These are phyloP conservation scores for Dipus sagitta DNA, from an alignment of 2,797 vertebrate genomes.

Conservation along the genomic window DNA sequence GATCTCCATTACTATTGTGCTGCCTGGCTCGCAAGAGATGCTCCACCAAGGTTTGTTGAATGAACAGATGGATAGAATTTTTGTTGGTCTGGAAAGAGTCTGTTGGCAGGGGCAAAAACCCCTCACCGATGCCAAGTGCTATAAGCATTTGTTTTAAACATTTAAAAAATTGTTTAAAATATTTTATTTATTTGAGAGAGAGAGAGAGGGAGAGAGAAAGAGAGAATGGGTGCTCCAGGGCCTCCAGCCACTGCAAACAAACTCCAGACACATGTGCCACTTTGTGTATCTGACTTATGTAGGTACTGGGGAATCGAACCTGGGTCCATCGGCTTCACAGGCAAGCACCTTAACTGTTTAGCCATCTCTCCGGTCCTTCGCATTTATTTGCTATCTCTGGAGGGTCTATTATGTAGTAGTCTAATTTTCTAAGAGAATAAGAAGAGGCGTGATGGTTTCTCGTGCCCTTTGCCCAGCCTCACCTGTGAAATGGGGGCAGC, in stretches of 20 bases:
- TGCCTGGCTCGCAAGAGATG: background rate
- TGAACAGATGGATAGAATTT: background rate
- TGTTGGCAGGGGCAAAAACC: background rate
- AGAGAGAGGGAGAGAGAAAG: too few relatives aligned
- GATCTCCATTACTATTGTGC: background rate
- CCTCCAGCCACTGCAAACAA: too few relatives aligned
- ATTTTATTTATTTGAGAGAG: too few relatives aligned
- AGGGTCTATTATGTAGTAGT: slow-evolving; percentile 7
- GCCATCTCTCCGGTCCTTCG: too few relatives aligned
- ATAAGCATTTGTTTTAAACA: background rate
- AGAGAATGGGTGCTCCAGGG: too few relatives aligned
- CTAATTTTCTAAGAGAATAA: slow-evolving; percentile 11
- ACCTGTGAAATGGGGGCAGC: slow-evolving; percentile 20
- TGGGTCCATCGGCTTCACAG: too few relatives aligned
- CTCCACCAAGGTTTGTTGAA: background rate
- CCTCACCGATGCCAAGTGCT: background rate
- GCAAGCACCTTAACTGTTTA: too few relatives aligned
- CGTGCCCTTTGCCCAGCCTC: background rate
- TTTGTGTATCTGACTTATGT: too few relatives aligned
- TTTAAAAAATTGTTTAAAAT: too few relatives aligned
- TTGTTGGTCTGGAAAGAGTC: background rate
- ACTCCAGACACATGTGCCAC: too few relatives aligned
- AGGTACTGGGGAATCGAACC: too few relatives aligned
- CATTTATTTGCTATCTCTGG: background rate
- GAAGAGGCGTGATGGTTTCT: background rate